phyloP scores from a whole-genome alignment of 1,140 invertebrate species.

The Matsumurasca onukii region DNA sequence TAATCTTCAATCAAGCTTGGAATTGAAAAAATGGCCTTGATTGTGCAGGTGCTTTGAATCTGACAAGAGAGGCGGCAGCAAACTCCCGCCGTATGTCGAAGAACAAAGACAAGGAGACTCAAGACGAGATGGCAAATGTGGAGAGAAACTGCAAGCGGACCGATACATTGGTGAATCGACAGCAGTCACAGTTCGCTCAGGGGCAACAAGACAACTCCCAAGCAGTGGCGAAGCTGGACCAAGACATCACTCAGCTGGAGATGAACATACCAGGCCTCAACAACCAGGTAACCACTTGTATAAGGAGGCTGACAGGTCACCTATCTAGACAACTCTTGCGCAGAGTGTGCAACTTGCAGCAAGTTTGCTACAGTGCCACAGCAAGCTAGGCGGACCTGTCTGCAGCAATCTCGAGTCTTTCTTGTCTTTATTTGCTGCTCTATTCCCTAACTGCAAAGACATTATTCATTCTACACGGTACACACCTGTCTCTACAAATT shows the following conservation, averaged over 20 bases:
- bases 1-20: too few species aligned
- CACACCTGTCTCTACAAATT: too few species aligned
- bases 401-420: too few species aligned
- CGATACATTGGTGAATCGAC: slow-evolving; percentile 73
- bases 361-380: too few species aligned
- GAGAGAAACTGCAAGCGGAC: slow-evolving; percentile 80
- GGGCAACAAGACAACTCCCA: slow-evolving; percentile 69
- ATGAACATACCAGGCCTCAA: slow-evolving; percentile 81
- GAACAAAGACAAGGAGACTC: slow-evolving; percentile 53
- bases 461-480: too few species aligned
- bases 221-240: slow-evolving; percentile 62
- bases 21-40: too few species aligned
- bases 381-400: too few species aligned
- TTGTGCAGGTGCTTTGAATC: slow-evolving; percentile 75
- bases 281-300: slow-evolving; percentile 52
- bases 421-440: too few species aligned
- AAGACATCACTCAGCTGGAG: slow-evolving; percentile 66
- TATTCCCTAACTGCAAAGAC: too few species aligned
- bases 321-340: too few species aligned
- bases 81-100: slow-evolving; percentile 67
- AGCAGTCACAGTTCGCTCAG: slow-evolving; percentile 66
- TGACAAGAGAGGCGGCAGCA: slow-evolving; percentile 78
- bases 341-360: too few species aligned
- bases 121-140: slow-evolving; percentile 65
- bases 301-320: too few species aligned